These are phyloP conservation scores for Engystomops pustulosus DNA, from an alignment of 2,113 vertebrate species.

Conservation along the genomic window DNA sequence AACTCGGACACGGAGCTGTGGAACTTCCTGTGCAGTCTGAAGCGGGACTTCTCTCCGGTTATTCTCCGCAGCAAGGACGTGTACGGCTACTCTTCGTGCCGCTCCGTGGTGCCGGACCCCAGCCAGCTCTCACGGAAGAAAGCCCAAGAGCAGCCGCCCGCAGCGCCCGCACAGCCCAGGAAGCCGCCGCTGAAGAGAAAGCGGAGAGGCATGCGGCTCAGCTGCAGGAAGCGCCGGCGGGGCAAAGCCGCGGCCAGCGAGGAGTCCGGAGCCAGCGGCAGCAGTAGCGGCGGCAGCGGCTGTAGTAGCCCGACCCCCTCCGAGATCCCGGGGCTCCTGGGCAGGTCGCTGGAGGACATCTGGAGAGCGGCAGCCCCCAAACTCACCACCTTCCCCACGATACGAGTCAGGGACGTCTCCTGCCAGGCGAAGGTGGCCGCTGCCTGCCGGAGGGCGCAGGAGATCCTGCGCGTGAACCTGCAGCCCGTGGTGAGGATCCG, in stretches of 20 bases:
- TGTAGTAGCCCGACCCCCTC: slow-evolving; percentile 36
- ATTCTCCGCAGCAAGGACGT: slow-evolving; percentile 82
- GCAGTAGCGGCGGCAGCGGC: background rate
- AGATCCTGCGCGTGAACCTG: slow-evolving; percentile 74
- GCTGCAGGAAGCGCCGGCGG: slow-evolving; percentile 28
- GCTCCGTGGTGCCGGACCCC: slow-evolving; percentile 73
- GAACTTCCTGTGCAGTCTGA: slow-evolving; percentile 82
- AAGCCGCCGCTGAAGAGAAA: slow-evolving; percentile 54
- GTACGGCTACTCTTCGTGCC: slow-evolving; percentile 78
- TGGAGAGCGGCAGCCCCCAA: slow-evolving; percentile 74
- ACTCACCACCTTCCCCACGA: slow-evolving; percentile 72
- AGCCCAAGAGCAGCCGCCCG: slow-evolving; percentile 44
- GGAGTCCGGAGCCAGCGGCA: slow-evolving; percentile 19
- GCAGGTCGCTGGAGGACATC: slow-evolving; percentile 73
- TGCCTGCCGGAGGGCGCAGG: slow-evolving; percentile 68
- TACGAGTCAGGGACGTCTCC: slow-evolving; percentile 75
- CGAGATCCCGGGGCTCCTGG: slow-evolving; percentile 26
- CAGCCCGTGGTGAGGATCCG: slow-evolving; percentile 75
- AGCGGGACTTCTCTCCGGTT: slow-evolving; percentile 79
- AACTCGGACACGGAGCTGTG: slow-evolving; percentile 81
- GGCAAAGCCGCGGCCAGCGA: slow-evolving; percentile 18
- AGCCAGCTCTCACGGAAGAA: slow-evolving; percentile 51
- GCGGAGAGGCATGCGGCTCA: slow-evolving; percentile 20
- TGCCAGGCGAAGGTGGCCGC: slow-evolving; percentile 71
- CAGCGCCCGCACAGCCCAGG: slow-evolving; percentile 59